Percentiles rank a stretch among this genome's conserved stretches.
Evolutionary conservation across 1,140 invertebrate genomes (phyloP).

Genomic region (Drosophila pandora): DNA sequence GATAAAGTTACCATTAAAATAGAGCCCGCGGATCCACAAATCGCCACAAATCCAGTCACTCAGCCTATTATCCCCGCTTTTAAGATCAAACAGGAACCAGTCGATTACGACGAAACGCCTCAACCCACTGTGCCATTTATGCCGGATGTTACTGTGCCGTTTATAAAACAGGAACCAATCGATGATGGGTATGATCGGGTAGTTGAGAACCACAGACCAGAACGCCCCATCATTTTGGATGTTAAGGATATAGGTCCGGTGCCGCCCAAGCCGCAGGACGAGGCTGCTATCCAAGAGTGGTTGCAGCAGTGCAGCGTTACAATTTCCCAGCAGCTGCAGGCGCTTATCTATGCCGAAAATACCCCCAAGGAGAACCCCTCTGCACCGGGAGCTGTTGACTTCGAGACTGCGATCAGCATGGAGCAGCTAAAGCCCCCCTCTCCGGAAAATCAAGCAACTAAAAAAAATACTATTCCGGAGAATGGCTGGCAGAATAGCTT

Average conservation of each 20-base stretch:
- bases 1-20: background rate
- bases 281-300: slow-evolving; percentile 14
- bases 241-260: slow-evolving; percentile 6
- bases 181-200: background rate
- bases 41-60: background rate
- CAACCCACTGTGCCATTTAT: background rate
- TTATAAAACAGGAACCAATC: background rate
- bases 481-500: slow-evolving; percentile 27
- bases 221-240: slow-evolving; percentile 13
- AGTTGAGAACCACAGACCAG: background rate
- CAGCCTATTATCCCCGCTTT: too few species aligned
- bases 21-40: background rate
- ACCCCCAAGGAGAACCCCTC: background rate
- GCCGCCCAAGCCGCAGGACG: slow-evolving; percentile 12
- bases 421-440: background rate
- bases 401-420: slow-evolving; percentile 27
- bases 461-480: background rate
- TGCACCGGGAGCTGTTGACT: slow-evolving; percentile 12
- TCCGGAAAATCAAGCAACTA: background rate
- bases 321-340: slow-evolving; percentile 15
- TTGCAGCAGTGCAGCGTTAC: slow-evolving; percentile 23
- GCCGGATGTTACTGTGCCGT: background rate
- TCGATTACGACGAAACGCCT: background rate
- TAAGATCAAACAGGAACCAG: background rate
- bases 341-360: background rate